A percentile compares a stretch with the other conserved stretches of the same genome.
Evolutionary conservation across 2,113 vertebrate genomes (phyloP).

Genomic region (Melanerpes formicivorus): DNA sequence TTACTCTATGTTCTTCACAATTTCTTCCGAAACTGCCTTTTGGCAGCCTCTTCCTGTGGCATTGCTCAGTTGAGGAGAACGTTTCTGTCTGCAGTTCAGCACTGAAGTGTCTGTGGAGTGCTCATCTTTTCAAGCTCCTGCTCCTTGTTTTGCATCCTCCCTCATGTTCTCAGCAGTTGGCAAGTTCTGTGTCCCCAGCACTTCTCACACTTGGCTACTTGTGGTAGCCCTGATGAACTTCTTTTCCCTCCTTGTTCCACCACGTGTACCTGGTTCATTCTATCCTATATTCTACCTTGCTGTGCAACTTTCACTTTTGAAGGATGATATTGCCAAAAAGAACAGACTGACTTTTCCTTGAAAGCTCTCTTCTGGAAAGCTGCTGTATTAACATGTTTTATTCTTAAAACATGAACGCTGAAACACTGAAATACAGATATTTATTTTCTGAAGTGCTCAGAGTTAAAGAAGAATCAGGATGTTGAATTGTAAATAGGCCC

Average conservation of each 20-base stretch:
- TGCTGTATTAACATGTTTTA: conserved; percentile 35
- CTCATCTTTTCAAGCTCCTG: background rate
- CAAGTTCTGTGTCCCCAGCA: background rate
- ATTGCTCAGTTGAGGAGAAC: background rate
- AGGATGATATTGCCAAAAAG: background rate
- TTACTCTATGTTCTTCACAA: background rate
- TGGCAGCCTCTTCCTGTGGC: background rate
- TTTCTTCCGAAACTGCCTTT: background rate
- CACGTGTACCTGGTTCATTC: no score
- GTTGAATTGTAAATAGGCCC: conserved; percentile 54
- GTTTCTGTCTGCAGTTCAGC: background rate
- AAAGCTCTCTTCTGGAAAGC: conserved; percentile 5
- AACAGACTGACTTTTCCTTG: conserved; percentile 26
- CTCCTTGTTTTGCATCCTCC: background rate
- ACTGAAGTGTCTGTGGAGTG: background rate
- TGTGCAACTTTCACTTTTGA: background rate
- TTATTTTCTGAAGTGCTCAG: conserved; percentile 49
- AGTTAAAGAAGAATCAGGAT: conserved; percentile 48
- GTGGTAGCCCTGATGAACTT: background rate
- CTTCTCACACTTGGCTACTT: background rate
- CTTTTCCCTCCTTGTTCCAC: background rate
- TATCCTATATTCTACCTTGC: no score
- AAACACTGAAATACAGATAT: conserved; percentile 38
- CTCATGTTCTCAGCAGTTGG: background rate
- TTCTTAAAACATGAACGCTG: background rate